Evolutionary conservation across 2,113 vertebrate genomes (phyloP).

Genomic region (Lepidothrix coronata): DNA sequence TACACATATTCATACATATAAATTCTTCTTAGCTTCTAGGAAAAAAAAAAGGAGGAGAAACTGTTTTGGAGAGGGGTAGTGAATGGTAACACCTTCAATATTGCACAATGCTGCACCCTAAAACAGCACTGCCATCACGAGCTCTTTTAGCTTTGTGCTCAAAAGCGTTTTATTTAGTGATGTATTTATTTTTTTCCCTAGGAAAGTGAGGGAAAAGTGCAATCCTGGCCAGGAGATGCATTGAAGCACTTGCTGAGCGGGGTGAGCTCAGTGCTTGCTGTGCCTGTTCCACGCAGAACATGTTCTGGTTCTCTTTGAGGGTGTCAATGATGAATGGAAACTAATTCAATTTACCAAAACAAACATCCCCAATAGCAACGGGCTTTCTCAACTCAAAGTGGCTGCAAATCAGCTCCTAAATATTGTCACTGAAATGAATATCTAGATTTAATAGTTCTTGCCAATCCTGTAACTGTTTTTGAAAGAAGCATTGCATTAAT

Average conservation of each 20-base stretch:
- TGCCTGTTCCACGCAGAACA: neutral
- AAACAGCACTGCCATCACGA: neutral
- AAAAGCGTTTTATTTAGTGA: constrained; percentile 17
- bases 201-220: constrained; percentile 5
- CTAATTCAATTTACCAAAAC: neutral
- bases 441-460: constrained; percentile 71
- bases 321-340: neutral
- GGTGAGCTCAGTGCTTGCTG: neutral
- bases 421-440: constrained; percentile 72
- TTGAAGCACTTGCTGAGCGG: neutral
- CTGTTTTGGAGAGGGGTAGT: neutral
- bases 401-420: constrained; percentile 82
- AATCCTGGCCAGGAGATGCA: constrained; percentile 19
- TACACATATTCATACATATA: neutral
- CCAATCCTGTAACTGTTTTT: constrained; percentile 68
- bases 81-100: neutral
- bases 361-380: neutral
- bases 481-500: constrained; percentile 79
- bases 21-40: neutral
- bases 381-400: constrained; percentile 77
- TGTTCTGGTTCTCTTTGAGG: neutral
- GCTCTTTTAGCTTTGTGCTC: neutral
- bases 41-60: neutral
- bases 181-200: neutral
- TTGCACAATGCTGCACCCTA: neutral